Conservation (phyloP, 2,797 vertebrate species). For the Cossypha polioptera region DNA sequence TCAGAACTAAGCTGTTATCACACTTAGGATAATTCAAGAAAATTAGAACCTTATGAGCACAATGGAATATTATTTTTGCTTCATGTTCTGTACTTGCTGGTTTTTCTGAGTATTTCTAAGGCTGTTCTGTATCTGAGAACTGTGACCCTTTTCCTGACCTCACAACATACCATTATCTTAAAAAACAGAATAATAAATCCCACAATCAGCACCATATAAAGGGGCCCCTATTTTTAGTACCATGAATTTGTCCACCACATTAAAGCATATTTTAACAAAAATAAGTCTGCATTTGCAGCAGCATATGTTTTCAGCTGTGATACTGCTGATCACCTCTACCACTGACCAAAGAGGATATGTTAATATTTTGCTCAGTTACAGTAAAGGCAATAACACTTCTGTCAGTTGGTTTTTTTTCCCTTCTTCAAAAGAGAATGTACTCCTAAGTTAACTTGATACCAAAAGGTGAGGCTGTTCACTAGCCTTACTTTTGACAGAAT, state of each 20-base stretch:
- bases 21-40: not conserved
- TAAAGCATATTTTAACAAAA: not conserved
- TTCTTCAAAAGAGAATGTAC: not conserved
- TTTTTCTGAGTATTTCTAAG: not conserved
- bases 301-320: not conserved
- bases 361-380: not conserved
- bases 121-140: not conserved
- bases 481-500: not conserved
- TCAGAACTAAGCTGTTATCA: not conserved
- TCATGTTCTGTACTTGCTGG: not conserved
- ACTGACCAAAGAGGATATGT: not conserved
- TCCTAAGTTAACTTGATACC: not conserved
- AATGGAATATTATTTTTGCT: constrained; percentile 13
- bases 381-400: not conserved
- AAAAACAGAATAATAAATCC: constrained; percentile 44
- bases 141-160: not conserved
- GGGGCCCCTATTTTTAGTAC: not conserved
- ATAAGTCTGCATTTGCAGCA: not conserved
- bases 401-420: not conserved
- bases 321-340: not conserved
- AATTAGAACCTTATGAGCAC: constrained; percentile 43
- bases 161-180: not conserved
- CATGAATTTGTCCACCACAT: not conserved
- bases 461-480: not conserved
- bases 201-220: not conserved